Evolutionary conservation across 2,888 invertebrate genomes (phyloP), one percentile per base, ranked within the genome.

Genomic region (Icerya purchasi): DNA sequence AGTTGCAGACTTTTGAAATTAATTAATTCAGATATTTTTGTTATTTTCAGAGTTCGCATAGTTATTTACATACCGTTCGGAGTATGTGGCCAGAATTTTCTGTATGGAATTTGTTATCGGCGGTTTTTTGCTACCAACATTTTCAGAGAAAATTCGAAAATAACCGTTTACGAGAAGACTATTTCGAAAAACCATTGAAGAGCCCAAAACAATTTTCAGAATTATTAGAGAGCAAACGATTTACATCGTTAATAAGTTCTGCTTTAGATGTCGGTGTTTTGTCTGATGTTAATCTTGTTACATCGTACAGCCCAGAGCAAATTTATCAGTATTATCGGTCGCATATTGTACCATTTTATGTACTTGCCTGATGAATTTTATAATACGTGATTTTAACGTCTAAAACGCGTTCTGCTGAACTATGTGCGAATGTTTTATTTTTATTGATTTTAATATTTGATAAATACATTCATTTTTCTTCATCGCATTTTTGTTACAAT

Each of bases 51-150:
- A 77, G 83, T 62, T 77, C 83, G 50, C 79, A 82, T 67, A 81
- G 88, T 3, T 83, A 86, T 54, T 71, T 98, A 51, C 86, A 87
- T 69, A 98, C 97, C 72, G 81, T 87, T 1, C 78, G 86, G 63
- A 86, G 88, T 0, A 73, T 97, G 49, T 99, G 98, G 98, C 98
- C 98, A 1, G 94, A 94, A 69, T 92, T 97, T 69, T 82, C 81
- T 53, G 79, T 92, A 62, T 96, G 92, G 91, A 85, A 94, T 72
- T 78, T 98, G 57, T 74, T 94, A 64, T 78, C 77, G 21, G 88
- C 87, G 23, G 78, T 98, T 62, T 81, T 96, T 67, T 81, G 85
- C 67, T 98, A 87, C 72, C 97, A 98, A 73, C 76, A 79, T 53
- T 72, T 71, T 67, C 72, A 70, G 61, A 50, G 57, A 5, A 60